Evolutionary conservation across 2,888 invertebrate genomes (phyloP), one percentile per base, ranked within the genome.

Genomic region (Metopia argyrocephala): DNA sequence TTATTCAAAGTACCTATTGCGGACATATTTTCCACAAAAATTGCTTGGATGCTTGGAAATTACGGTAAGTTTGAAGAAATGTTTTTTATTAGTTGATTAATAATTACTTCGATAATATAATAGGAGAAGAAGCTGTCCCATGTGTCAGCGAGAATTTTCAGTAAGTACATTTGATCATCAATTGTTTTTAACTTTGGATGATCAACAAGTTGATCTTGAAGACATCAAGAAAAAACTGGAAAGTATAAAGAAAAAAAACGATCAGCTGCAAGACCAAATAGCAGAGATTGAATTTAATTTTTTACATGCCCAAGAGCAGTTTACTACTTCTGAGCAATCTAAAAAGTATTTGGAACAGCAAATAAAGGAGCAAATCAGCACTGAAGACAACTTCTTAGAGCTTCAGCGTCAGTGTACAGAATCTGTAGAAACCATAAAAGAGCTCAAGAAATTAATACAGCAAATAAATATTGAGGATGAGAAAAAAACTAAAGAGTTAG

Each of bases 51-150:
- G 56, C 76, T 3, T 83, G 83, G 84, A 21, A 46, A 52, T 65
- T 46, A 12, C 69, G 76, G 84, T 78, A 76, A 66, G 79, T 62
- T 9, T 38, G 15, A 12, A 3, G 2, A 28, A 50, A 3, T 1
- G 2, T 52, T 57, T 48, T 48, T 25, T 15, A 27, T 25, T 5
- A 23, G 7, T 38, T n/a, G 56, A 15, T 38, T 15, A 12, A 3
- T 38, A 38, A 38, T 38, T 38, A 12, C n/a, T n/a, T n/a, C n/a
- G n/a, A 2, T 6, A 57, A 56, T 61, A 27, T 25, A 5, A 2
- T 61, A 88, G 88, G 27, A 84, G 85, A n/a, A 57, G 25, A n/a
- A 83, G 71, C 61, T 87, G 87, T 28, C 88, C 87, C 3, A 76
- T 84, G 61, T 87, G 87, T 57, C 87, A 87, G 4, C 28, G n/a